Evolutionary conservation across 2,888 invertebrate species (phyloP), one percentile per base, ranked within the genome.

Genomic region (Dynastes tityus): DNA sequence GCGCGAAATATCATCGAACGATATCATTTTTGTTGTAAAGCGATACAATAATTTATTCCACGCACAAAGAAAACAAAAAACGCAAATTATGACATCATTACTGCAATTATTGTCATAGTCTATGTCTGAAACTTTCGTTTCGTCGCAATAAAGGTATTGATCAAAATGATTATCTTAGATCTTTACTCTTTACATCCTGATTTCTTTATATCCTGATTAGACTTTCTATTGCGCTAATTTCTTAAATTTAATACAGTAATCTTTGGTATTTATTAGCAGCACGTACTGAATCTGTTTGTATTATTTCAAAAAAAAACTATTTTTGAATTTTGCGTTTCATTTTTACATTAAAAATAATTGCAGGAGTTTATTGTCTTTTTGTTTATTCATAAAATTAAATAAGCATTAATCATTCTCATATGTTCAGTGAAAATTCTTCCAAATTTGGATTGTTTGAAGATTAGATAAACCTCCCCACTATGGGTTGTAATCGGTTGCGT

Each of bases 41-140:
- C 45, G 9, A 74, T 74, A 49, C 49, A 61, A 61, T 45, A 74
- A 74, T 74, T 74, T 61, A 74, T 74, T 45, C 45, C 29, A 63
- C 51, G 51, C 55, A 74, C 73, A 74, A 73, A 58, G 58, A 58
- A 73, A 61, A 74, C 27, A 37, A 63, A 29, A 45, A 49, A 45
- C 58, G 40, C 73, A 61, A 61, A 74, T 61, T 74, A 74, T 74
- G 73, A 74, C 73, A 74, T 74, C 73, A 74, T 61, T 74, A 16
- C 73, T 73, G 40, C 40, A 45, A 63, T 74, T 49, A 71, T 58
- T 55, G 32, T 45, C 73, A 74, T 49, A 29, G 22, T 51, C 27
- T 27, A 8, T 58, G 55, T 58, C 22, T 32, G 11, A 67, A 49
- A 51, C 51, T 68, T 68, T 27, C 68, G 51, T 22, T 68, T 68